Percentiles rank a stretch among this genome's conserved stretches.
These are phyloP conservation scores for Phymatocera aterrima DNA, from an alignment of 2,888 invertebrate species.

Conservation along the genomic window DNA sequence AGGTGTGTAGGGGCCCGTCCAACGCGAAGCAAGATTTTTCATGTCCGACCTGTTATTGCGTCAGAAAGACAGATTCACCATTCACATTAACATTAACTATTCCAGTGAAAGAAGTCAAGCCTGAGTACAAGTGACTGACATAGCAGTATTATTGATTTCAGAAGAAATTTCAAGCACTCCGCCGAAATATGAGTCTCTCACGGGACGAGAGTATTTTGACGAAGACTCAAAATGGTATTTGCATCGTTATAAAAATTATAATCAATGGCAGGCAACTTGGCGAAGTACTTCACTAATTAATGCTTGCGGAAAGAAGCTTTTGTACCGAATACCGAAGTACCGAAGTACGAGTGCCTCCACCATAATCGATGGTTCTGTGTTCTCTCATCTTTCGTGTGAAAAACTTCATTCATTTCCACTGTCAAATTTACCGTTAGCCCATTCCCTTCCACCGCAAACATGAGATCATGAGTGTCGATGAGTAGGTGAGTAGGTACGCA, in stretches of 20 bases:
- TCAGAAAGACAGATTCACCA: not conserved
- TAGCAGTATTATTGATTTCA: not conserved
- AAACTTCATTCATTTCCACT: not conserved
- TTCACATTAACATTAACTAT: not conserved
- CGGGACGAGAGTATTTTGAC: not conserved
- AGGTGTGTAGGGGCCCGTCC: slow-evolving; percentile 84
- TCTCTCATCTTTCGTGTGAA: not conserved
- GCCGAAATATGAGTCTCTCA: not conserved
- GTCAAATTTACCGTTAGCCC: slow-evolving; percentile 3
- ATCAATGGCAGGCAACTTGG: not conserved
- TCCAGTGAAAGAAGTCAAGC: not conserved
- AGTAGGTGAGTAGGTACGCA: not conserved
- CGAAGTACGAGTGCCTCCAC: not conserved
- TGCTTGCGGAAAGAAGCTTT: not conserved
- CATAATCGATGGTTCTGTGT: not conserved
- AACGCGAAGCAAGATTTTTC: slow-evolving; percentile 83
- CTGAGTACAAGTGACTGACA: slow-evolving; percentile 8
- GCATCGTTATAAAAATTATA: not conserved
- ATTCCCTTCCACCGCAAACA: not conserved
- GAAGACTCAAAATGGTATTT: not conserved
- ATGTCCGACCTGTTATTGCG: slow-evolving; percentile 80
- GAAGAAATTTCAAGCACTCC: not conserved
- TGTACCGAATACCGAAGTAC: not conserved
- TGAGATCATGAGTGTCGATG: not conserved
- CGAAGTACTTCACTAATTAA: slow-evolving; percentile 10